Evolutionary conservation across 2,797 vertebrate genomes (phyloP), one percentile per base, ranked within the genome.

Genomic region (Paratrypauchen microcephalus): DNA sequence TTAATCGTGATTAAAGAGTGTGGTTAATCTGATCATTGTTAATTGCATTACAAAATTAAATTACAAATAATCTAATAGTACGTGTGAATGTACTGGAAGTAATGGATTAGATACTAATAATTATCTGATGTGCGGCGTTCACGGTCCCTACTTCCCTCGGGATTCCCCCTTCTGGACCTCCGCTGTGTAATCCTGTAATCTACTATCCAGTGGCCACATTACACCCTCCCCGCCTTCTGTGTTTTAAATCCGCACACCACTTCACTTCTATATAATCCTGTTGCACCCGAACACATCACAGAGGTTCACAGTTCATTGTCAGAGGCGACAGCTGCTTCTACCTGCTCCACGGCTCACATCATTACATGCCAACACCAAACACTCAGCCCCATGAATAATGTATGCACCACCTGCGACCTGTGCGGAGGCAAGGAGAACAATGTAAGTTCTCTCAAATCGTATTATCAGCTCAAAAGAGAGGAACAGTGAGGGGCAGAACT

Each of bases 161-260:
- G 54, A 24, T 56, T 24, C 19, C 76, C 69, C 69, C 70, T 73
- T 80, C 26, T 68, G 73, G 69, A 73, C 48, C 65, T 75, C 73
- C 71, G 80, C 80, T 74, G 80, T 72, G 68, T 88, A 81, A 90
- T 86, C 81, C 65, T 75, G 74, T 89, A 83, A 87, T 83, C 78
- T 83, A 52, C 69, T 45, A 41, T 68, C 70, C 45, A 26, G 69
- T 1, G 19, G 30, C 4, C 0, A 83, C 60, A 45, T 52, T 7
- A 28, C 3, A 6, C 2, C 24, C 24, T 68, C 66, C 75, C 80
- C 19, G 72, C 62, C 54, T 55, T 8, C 23, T 26, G 66, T 60
- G 74, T 30, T 66, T 77, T 78, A 66, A 80, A 73, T 69, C 47
- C 36, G 71, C 66, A 80, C 75, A 66, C 56, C 68, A 70, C 2